These are phyloP conservation scores for Torymus texanus DNA, from an alignment of 2,888 invertebrate genomes.

Conservation along the genomic window DNA sequence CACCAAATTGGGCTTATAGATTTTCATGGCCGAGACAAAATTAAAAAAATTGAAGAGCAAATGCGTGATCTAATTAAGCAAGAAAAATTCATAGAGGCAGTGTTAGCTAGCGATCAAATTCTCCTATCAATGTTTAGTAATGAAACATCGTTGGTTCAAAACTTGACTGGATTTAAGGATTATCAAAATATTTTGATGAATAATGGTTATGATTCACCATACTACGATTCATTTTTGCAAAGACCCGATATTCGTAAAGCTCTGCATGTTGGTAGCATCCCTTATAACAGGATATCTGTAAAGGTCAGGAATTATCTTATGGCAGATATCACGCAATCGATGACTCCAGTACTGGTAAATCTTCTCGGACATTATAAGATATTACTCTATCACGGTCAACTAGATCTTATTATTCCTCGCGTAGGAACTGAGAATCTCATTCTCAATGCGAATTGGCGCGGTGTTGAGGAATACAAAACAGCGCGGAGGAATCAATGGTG, in stretches of 20 bases:
- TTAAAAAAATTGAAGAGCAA: slow-evolving; percentile 80
- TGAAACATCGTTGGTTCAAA: slow-evolving; percentile 82
- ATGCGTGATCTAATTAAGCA: slow-evolving; percentile 78
- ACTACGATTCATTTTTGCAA: slow-evolving; percentile 78
- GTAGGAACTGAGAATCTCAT: slow-evolving; percentile 88
- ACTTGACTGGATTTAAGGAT: slow-evolving; percentile 85
- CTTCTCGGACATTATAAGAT: slow-evolving; percentile 82
- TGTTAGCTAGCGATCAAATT: too few relatives aligned
- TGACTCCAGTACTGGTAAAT: slow-evolving; percentile 83
- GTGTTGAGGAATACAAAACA: slow-evolving; percentile 65
- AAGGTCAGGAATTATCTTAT: slow-evolving; percentile 80
- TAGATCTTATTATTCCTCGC: slow-evolving; percentile 92
- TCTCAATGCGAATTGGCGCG: slow-evolving; percentile 73
- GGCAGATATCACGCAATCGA: slow-evolving; percentile 86
- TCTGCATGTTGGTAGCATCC: slow-evolving; percentile 89
- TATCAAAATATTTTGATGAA: slow-evolving; percentile 84
- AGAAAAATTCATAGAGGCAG: slow-evolving; percentile 81
- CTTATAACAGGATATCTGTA: slow-evolving; percentile 79
- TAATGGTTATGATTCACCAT: background rate
- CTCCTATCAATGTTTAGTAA: slow-evolving; percentile 78
- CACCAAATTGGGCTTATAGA: slow-evolving; percentile 87
- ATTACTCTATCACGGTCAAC: slow-evolving; percentile 92
- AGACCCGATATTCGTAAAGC: slow-evolving; percentile 80
- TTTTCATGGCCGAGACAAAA: slow-evolving; percentile 78
- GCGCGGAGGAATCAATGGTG: too few relatives aligned